These are phyloP conservation scores for Threskiornis aethiopicus DNA, from an alignment of 2,797 vertebrate genomes.

Conservation along the genomic window DNA sequence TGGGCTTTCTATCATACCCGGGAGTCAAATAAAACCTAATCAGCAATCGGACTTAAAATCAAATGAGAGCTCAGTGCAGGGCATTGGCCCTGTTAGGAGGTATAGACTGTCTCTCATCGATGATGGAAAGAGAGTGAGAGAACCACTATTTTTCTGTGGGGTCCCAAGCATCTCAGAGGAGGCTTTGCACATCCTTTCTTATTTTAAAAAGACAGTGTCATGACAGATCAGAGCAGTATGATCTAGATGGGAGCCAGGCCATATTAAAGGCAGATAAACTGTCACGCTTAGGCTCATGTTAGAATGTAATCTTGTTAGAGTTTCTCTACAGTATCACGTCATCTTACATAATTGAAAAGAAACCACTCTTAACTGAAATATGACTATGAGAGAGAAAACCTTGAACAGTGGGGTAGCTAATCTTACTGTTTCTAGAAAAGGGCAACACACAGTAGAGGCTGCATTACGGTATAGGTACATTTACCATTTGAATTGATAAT, in stretches of 20 bases:
- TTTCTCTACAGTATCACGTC: slow-evolving; percentile 45
- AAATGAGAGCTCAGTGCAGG: not conserved
- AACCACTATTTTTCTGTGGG: not conserved
- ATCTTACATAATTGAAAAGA: slow-evolving; percentile 52
- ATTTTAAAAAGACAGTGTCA: slow-evolving; percentile 32
- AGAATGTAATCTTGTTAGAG: slow-evolving; percentile 63
- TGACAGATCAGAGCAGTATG: not conserved
- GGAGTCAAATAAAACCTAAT: not conserved
- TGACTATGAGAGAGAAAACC: not conserved
- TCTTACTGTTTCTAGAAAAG: not conserved
- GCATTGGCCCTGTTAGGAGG: not conserved
- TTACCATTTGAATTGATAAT: not conserved
- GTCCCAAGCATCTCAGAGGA: not conserved
- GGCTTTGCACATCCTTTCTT: not conserved
- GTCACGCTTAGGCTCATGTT: slow-evolving; percentile 38
- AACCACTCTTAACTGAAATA: not conserved
- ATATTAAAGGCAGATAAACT: slow-evolving; percentile 38
- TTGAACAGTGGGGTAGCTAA: not conserved
- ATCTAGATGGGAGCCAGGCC: slow-evolving; percentile 39
- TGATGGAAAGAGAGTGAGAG: not conserved
- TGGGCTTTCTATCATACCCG: not conserved
- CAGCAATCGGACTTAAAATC: fast-evolving
- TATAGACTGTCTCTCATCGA: not conserved
- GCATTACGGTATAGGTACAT: not conserved
- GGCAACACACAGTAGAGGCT: not conserved